Evolutionary conservation across 2,888 invertebrate genomes (phyloP), one percentile per base, ranked within the genome.

Genomic region (Nemurella pictetii): DNA sequence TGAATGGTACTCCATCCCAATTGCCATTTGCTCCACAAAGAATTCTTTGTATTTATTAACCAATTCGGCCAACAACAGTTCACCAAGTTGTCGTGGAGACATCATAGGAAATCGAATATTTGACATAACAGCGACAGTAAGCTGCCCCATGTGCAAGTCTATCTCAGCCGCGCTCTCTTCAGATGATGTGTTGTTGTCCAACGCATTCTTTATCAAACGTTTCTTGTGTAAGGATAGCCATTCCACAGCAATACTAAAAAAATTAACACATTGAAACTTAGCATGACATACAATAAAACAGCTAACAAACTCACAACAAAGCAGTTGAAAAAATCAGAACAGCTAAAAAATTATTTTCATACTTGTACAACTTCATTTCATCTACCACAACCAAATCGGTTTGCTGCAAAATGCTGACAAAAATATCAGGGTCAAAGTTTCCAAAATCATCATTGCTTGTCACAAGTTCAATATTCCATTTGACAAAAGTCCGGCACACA

Each of bases 31-130:
- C 87, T 96, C 95, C 87, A 97, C 94, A 88, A 97, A 95, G 91
- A 96, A 97, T 87, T 96, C 96, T 89, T 96, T 96, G 89, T 96
- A 95, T 87, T 95, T 94, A 87, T 95, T 94, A 0, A 96, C 94
- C 7, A 98, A 91, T 0, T 96, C 95, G 30, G 94, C 95, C 20
- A 96, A 91, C 81, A 98, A 91, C 30, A 99, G 90, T 88, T 96
- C 95, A 0, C 96, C 95, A 87, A 99, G 90, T 89, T 99, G 97
- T 84, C 95, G 92, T 0, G 97, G 96, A 26, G 96, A 94, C 97
- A 99, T 98, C 97, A 98, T 98, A 0, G 98, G 97, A 90, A 98
- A 99, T 87, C 96, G 92, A 86, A 87, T 94, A 86, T 95, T 94
- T 0, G 94, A 92, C 92, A 97, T 95, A 0, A 96, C 94, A 78